A percentile compares a stretch with the other conserved stretches of the same genome.
phyloP scores from a whole-genome alignment of 2,888 invertebrate genomes.

The Amblyjoppa proteus region DNA sequence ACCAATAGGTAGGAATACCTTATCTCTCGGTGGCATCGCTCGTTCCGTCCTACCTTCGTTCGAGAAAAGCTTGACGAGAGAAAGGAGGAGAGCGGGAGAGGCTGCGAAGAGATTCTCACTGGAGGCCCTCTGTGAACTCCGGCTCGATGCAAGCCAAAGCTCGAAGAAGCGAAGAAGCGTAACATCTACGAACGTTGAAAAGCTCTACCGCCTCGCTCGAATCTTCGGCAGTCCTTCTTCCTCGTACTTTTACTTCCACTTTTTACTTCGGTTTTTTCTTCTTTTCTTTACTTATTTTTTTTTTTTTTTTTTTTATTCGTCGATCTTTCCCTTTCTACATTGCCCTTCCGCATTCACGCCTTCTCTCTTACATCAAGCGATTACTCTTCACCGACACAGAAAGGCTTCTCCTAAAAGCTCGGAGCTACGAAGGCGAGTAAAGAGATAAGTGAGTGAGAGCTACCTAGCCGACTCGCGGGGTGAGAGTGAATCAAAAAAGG shows the following conservation, averaged over 20 bases:
- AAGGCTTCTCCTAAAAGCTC: conserved; percentile 80
- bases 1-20: conserved; percentile 65
- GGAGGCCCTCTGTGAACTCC: conserved; percentile 40
- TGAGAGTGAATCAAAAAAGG: conserved; percentile 60
- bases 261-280: not conserved
- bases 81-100: not conserved
- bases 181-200: conserved; percentile 66
- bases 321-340: conserved; percentile 23
- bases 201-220: conserved; percentile 59
- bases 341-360: conserved; percentile 63
- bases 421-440: conserved; percentile 35
- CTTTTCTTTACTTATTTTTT: conserved; percentile 50
- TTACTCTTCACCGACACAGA: conserved; percentile 79
- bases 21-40: conserved; percentile 57
- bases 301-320: conserved; percentile 12
- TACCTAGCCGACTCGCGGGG: conserved; percentile 62
- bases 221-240: conserved; percentile 34
- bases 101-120: conserved; percentile 11
- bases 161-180: conserved; percentile 19
- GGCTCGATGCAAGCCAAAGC: conserved; percentile 64
- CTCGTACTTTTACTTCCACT: not conserved
- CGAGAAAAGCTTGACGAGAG: conserved; percentile 8
- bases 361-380: conserved; percentile 79
- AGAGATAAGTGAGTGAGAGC: conserved; percentile 53
- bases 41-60: conserved; percentile 28